phyloP scores from a whole-genome alignment of 2,888 invertebrate genomes.

The Abscondita cerata region DNA sequence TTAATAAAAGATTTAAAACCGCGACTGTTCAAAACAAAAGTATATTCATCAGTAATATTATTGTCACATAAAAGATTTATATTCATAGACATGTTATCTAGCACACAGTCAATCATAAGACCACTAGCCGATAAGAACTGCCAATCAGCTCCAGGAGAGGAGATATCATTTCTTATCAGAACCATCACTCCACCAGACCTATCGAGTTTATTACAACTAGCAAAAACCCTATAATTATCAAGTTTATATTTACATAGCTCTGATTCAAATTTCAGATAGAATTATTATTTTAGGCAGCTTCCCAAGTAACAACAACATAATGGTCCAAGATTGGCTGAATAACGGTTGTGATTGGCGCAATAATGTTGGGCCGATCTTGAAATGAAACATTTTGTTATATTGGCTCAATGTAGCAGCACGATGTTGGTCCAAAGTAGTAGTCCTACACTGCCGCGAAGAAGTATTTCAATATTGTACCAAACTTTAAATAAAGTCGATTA shows the following conservation, averaged over 20 bases:
- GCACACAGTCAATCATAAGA: background rate
- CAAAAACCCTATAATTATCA: background rate
- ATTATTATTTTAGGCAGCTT: background rate
- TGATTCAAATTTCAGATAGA: background rate
- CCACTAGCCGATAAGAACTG: conserved; percentile 1
- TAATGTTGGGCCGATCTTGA: no score
- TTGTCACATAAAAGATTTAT: background rate
- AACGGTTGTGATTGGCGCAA: no score
- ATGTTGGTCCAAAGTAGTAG: no score
- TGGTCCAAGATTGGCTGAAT: no score
- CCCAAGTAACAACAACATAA: no score
- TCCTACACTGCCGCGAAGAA: no score
- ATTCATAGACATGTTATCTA: background rate
- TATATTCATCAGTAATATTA: background rate
- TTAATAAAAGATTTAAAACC: background rate
- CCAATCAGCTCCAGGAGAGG: background rate
- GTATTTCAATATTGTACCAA: no score
- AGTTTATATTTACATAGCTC: background rate
- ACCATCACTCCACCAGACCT: conserved; percentile 1
- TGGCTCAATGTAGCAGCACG: no score
- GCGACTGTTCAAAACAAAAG: background rate
- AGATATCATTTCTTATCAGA: background rate
- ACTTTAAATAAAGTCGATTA: no score
- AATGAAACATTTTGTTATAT: no score
- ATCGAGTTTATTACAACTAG: background rate